Percentiles rank a stretch among this genome's conserved stretches.
Conservation (phyloP, 2,888 invertebrate genomes). For the Nebria salina region DNA sequence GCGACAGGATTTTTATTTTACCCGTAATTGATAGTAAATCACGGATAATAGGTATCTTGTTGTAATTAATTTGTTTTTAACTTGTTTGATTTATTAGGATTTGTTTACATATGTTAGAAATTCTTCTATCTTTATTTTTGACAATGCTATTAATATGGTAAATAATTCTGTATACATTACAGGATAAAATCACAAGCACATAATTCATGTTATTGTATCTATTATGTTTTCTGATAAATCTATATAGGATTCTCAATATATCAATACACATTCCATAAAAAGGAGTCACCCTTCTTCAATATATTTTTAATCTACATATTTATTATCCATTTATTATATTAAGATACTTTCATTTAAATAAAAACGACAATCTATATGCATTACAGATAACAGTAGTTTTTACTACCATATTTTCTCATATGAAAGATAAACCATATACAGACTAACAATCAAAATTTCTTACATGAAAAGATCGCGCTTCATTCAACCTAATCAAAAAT, state of each 20-base stretch:
- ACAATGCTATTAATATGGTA: neutral
- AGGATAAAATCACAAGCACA: neutral
- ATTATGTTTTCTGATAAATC: neutral
- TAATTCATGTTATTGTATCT: neutral
- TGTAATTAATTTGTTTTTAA: too few relatives aligned
- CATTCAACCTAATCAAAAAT: too few relatives aligned
- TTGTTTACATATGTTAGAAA: too few relatives aligned
- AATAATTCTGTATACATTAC: neutral
- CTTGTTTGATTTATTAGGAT: too few relatives aligned
- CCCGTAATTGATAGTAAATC: too few relatives aligned
- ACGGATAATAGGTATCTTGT: too few relatives aligned
- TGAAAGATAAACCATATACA: too few relatives aligned
- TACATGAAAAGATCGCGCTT: too few relatives aligned
- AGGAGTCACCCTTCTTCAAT: neutral
- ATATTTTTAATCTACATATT: neutral
- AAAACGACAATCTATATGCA: neutral
- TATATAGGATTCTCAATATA: neutral
- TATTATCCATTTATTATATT: neutral
- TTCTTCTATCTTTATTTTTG: too few relatives aligned
- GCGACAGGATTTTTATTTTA: too few relatives aligned
- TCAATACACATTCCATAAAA: neutral
- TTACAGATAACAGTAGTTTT: neutral
- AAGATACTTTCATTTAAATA: neutral
- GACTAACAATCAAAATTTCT: too few relatives aligned
- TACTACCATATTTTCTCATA: too few relatives aligned